Conservation (phyloP, 2,113 vertebrate genomes). For the Lates calcarifer region DNA sequence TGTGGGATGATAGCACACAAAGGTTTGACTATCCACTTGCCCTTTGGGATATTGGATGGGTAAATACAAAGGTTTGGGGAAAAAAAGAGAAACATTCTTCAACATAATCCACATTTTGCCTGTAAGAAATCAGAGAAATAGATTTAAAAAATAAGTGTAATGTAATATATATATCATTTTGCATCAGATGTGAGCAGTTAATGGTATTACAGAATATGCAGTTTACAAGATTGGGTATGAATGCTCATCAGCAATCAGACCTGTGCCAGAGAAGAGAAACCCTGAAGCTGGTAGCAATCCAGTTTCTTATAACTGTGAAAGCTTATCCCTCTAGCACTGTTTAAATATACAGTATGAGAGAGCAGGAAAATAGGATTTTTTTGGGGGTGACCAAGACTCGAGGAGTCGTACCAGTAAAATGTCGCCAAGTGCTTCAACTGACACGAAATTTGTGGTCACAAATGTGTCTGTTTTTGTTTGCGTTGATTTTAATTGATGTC, state of each 20-base stretch:
- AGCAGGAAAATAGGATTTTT: constrained; percentile 21
- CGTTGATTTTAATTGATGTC: constrained; percentile 29
- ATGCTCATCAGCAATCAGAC: constrained; percentile 29
- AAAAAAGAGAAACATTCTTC: background rate
- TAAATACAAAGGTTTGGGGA: background rate
- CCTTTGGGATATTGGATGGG: background rate
- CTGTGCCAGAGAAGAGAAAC: constrained; percentile 33
- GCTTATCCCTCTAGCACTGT: constrained; percentile 41
- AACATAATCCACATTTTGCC: background rate
- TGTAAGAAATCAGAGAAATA: too few species aligned
- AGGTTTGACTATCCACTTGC: constrained; percentile 13
- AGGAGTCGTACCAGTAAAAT: background rate
- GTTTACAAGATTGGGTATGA: constrained; percentile 29
- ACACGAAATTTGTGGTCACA: background rate
- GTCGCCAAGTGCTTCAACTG: background rate
- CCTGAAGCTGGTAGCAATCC: constrained; percentile 32
- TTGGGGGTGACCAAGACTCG: background rate
- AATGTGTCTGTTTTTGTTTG: background rate
- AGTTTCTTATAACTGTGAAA: constrained; percentile 48
- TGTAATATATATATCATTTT: constrained; percentile 8
- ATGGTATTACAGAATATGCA: constrained; percentile 44
- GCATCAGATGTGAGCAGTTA: constrained; percentile 20
- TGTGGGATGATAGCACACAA: background rate
- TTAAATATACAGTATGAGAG: constrained; percentile 31
- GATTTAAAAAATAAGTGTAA: background rate